Percentiles rank a stretch among this genome's conserved stretches.
phyloP scores from a whole-genome alignment of 2,113 vertebrate genomes.

The Mandrillus leucophaeus region DNA sequence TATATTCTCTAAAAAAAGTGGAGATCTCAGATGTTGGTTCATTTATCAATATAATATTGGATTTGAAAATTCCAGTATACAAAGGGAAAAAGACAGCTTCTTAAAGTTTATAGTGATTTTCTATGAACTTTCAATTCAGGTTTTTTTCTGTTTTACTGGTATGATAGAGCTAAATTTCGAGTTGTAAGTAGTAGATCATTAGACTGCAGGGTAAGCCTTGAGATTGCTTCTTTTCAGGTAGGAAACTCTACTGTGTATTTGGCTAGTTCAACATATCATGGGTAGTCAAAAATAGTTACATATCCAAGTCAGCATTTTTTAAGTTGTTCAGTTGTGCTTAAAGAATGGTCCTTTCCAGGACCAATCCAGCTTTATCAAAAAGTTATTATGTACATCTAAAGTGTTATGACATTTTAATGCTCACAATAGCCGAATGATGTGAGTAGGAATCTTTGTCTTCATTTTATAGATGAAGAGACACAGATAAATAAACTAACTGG shows the following conservation, averaged over 20 bases:
- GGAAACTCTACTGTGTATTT: constrained; percentile 18
- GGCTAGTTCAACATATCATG: background rate
- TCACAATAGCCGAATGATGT: background rate
- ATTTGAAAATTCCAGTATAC: background rate
- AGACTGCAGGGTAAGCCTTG: background rate
- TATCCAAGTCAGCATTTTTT: background rate
- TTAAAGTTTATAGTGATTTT: constrained; percentile 17
- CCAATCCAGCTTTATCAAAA: background rate
- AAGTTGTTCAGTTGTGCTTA: background rate
- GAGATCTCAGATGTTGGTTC: background rate
- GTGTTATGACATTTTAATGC: constrained; percentile 4
- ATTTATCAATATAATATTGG: background rate
- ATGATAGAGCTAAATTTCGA: constrained; percentile 3
- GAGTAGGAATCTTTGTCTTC: background rate
- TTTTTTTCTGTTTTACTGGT: background rate
- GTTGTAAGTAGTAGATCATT: constrained; percentile 15
- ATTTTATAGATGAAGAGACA: constrained; percentile 44
- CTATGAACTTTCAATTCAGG: background rate
- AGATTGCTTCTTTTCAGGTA: constrained; percentile 38
- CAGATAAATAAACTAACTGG: background rate
- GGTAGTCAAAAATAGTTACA: constrained; percentile 31
- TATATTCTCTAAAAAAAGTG: background rate
- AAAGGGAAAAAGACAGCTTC: background rate
- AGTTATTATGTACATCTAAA: constrained; percentile 16
- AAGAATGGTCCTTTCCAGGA: background rate